Percentiles rank a stretch among this genome's conserved stretches.
phyloP scores from a whole-genome alignment of 35 echinoderm and acorn worm genomes.

The Heliocidaris tuberculata region DNA sequence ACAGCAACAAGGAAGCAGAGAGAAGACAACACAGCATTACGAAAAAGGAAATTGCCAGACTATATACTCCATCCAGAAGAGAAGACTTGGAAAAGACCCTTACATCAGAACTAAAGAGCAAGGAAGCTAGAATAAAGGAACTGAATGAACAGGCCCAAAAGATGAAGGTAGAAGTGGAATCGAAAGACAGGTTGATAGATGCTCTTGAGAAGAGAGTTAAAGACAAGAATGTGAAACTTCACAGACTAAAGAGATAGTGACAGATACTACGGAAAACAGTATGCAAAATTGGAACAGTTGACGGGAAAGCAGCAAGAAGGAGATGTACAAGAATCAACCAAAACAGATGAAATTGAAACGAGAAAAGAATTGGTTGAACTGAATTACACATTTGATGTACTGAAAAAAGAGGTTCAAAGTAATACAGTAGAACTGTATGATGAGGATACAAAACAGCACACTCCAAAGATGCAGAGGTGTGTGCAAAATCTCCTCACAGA shows the following conservation, averaged over 20 bases:
- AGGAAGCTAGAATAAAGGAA: slow-evolving; percentile 28
- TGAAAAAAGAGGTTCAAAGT: slow-evolving; percentile 8
- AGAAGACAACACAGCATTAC: no score
- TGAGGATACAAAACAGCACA: slow-evolving; percentile 27
- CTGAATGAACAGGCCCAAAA: slow-evolving; percentile 1
- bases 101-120: neutral
- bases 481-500: slow-evolving; percentile 35
- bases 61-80: neutral
- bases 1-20: no score
- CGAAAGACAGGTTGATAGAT: neutral
- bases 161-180: neutral
- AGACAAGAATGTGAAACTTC: neutral
- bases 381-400: slow-evolving; percentile 34
- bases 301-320: neutral
- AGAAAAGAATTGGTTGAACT: slow-evolving; percentile 47
- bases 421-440: slow-evolving; percentile 31
- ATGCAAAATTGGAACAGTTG: neutral
- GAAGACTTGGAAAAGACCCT: neutral
- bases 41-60: neutral
- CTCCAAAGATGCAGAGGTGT: slow-evolving; percentile 47
- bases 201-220: neutral
- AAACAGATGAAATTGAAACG: slow-evolving; percentile 13
- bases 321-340: neutral
- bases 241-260: slow-evolving; percentile 36
- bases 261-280: slow-evolving; percentile 10